Evolutionary conservation across 35 echinoderm and acorn worm genomes (phyloP), one percentile per base, ranked within the genome.

Genomic region (Apostichopus japonicus): DNA sequence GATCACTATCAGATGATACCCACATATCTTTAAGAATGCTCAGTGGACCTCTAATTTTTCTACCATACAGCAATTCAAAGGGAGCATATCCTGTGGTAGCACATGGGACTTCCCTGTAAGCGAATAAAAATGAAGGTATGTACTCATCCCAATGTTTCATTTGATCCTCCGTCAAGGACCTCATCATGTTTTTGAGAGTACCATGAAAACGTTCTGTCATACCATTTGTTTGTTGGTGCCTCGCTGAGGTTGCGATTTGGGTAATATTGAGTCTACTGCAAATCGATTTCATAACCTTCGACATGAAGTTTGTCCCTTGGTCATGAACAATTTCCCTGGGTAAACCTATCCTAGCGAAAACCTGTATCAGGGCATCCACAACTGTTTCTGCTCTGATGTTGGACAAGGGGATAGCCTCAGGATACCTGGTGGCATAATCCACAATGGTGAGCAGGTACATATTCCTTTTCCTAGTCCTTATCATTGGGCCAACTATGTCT

Each of bases 161-260:
- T 10, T 58, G 56, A 58, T 58, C 56, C 56, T 58, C 76, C 16
- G 86, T 71, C 17, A 89, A 16, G 9, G 86, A 67, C 15, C 27
- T 10, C n/a, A 89, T 4, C 86, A 89, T 89, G 27, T 81, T 80
- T 51, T 92, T 92, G 10, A 93, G 24, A 24, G 83, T 84, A 21
- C 80, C 92, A 86, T 86, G 44, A 17, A 93, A 93, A 8, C 92
- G 4, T 19, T 93, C 72, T n/a, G 72, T 93, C 25, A 78, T 7
- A 10, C 92, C 92, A 79, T 93, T 93, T 9, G 81, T 87, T 78
- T 93, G 92, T 4, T 6, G 81, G 71, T 93, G 92, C 77, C 78
- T 77, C 4, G 54, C 56, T 6, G 25, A 72, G 6, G 92, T 93
- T 53, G 23, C 56, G 53, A 93, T 87, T 10, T 93, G 63, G 6